Conservation (phyloP, 2,888 invertebrate species). For the Chirona hameri region DNA sequence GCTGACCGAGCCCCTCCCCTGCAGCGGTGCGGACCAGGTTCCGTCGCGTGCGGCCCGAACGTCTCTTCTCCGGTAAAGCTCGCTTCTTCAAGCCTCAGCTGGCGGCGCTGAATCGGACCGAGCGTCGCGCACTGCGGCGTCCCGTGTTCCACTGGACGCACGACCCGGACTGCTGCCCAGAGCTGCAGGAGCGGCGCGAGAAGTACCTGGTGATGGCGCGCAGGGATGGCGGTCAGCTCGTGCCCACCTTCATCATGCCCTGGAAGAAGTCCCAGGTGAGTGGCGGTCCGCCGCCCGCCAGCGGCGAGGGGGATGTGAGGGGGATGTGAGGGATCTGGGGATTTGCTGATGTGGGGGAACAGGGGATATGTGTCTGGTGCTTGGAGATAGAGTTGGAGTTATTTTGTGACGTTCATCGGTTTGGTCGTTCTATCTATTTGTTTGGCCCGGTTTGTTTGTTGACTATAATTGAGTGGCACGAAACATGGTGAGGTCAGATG, state of each 20-base stretch:
- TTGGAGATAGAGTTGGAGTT: no score
- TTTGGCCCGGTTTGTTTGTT: no score
- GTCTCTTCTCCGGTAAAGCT: conserved; percentile 47
- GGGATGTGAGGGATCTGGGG: no score
- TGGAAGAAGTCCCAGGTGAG: conserved; percentile 47
- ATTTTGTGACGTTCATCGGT: no score
- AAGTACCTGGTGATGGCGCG: conserved; percentile 49
- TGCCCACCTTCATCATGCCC: conserved; percentile 50
- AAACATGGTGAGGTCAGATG: no score
- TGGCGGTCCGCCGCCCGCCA: not conserved
- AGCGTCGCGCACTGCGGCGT: conserved; percentile 44
- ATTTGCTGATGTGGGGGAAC: no score
- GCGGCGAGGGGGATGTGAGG: no score
- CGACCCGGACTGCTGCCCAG: conserved; percentile 48
- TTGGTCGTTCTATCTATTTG: no score
- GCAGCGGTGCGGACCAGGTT: conserved; percentile 48
- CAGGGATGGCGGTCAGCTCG: conserved; percentile 44
- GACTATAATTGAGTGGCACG: no score
- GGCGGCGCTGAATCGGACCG: conserved; percentile 40
- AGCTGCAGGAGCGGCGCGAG: conserved; percentile 42
- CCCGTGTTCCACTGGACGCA: conserved; percentile 45
- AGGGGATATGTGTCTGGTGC: no score
- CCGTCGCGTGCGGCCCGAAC: conserved; percentile 44
- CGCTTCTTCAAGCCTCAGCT: conserved; percentile 44
- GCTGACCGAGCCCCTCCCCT: not conserved